phyloP scores from a whole-genome alignment of 1,140 invertebrate genomes.

The Drosophila micromelanica region DNA sequence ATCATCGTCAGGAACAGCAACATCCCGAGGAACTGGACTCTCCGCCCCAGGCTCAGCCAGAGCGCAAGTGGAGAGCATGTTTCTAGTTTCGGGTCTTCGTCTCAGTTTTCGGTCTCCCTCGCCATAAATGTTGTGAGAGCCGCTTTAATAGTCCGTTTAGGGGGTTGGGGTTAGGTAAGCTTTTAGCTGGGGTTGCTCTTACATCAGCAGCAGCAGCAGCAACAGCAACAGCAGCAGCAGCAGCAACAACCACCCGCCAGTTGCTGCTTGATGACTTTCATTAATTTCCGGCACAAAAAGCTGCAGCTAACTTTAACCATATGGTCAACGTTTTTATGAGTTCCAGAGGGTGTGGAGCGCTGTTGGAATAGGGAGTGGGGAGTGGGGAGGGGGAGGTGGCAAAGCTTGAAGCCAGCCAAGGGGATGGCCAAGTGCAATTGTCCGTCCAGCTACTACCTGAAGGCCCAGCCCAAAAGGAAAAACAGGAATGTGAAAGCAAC shows the following conservation, averaged over 20 bases:
- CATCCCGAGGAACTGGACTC: neutral
- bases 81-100: neutral
- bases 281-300: conserved; percentile 36
- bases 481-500: neutral
- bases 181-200: conserved; percentile 22
- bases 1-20: too few relatives aligned
- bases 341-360: too few relatives aligned
- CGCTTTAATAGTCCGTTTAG: neutral
- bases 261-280: conserved; percentile 33
- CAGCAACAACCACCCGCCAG: conserved; percentile 16
- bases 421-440: conserved; percentile 8
- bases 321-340: conserved; percentile 15
- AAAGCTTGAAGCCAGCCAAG: neutral
- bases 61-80: conserved; percentile 6
- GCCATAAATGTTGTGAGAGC: neutral
- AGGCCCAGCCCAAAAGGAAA: neutral
- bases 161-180: neutral
- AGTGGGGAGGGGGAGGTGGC: too few relatives aligned
- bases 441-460: conserved; percentile 12
- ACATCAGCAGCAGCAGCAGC: conserved; percentile 1
- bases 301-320: conserved; percentile 23
- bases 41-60: neutral
- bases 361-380: too few relatives aligned
- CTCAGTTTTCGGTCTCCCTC: neutral
- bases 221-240: neutral